Evolutionary conservation across 2,797 vertebrate genomes (phyloP).

Genomic region (Artibeus jamaicensis): DNA sequence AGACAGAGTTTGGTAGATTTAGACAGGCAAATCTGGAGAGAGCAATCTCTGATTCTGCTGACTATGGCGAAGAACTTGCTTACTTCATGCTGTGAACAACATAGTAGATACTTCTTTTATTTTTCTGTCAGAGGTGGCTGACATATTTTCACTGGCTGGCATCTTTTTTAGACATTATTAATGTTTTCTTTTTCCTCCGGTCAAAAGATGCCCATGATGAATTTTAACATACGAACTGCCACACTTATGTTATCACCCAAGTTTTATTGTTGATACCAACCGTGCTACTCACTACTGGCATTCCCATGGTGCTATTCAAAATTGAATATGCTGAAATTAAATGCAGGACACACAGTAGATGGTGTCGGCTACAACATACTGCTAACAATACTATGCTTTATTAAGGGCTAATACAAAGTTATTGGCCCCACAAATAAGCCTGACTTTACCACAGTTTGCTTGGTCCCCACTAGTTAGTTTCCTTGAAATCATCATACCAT

Average conservation of each 20-base stretch:
- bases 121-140: conserved; percentile 17
- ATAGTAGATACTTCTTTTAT: not conserved
- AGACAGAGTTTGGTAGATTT: not conserved
- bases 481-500: not conserved
- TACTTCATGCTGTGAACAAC: not conserved
- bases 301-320: not conserved
- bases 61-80: conserved; percentile 8
- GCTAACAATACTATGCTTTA: not conserved
- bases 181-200: not conserved
- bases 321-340: not conserved
- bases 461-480: not conserved
- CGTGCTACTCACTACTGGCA: not conserved
- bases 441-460: not conserved
- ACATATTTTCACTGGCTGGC: not conserved
- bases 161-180: conserved; percentile 18
- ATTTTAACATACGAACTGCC: not conserved
- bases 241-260: not conserved
- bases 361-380: not conserved
- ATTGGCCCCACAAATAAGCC: not conserved
- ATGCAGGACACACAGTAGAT: not conserved
- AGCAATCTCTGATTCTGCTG: not conserved
- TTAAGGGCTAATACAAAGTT: not conserved
- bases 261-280: not conserved
- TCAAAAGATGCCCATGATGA: not conserved
- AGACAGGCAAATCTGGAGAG: not conserved